Conservation (phyloP, 2,888 invertebrate species). For the Prenolepis imparis region DNA sequence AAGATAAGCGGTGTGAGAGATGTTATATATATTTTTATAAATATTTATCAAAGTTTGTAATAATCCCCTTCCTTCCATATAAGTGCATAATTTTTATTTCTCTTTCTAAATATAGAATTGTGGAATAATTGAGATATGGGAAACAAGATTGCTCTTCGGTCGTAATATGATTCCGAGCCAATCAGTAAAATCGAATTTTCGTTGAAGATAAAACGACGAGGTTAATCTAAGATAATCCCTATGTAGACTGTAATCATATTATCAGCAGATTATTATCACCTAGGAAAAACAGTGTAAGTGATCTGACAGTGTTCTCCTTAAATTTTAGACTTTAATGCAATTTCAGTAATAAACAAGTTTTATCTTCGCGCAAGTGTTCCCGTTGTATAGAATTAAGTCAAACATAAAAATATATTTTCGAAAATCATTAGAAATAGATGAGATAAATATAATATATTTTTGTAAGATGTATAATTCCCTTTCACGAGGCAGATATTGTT, state of each 20-base stretch:
- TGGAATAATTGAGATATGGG: neutral
- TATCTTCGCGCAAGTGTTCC: neutral
- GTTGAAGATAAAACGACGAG: neutral
- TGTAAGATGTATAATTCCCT: neutral
- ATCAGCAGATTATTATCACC: neutral
- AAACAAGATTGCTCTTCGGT: neutral
- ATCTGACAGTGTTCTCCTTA: neutral
- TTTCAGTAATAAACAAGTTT: conserved; percentile 4
- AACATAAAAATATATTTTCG: neutral
- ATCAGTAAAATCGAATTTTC: conserved; percentile 30
- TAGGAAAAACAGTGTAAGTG: neutral
- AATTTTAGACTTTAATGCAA: conserved; percentile 10
- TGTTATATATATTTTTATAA: neutral
- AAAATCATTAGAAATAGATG: neutral
- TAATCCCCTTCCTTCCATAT: neutral
- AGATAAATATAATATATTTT: too few species aligned
- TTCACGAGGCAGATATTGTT: neutral
- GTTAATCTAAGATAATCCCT: conserved; percentile 27
- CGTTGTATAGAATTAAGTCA: neutral
- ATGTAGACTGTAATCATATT: conserved; percentile 19
- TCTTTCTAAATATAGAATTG: neutral
- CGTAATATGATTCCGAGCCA: neutral
- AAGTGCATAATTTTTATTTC: neutral
- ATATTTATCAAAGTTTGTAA: neutral
- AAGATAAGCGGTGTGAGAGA: neutral